Conservation (phyloP, 2,888 invertebrate species). For the Caenorhabditis drosophilae region DNA sequence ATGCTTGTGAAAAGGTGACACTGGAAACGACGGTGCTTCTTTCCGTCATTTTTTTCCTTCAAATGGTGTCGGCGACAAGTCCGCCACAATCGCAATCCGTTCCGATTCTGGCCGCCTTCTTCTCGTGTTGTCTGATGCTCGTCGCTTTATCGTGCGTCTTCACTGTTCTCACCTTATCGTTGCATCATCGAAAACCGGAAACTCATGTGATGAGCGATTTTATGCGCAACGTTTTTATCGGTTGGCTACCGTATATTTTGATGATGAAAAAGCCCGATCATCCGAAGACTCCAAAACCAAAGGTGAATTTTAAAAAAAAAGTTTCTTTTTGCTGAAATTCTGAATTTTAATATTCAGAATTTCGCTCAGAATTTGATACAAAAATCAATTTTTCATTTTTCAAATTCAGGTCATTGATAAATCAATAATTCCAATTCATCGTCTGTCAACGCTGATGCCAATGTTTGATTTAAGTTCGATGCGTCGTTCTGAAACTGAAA, state of each 20-base stretch:
- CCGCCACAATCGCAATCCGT: constrained; percentile 53
- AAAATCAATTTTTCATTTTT: neutral
- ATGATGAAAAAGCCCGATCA: constrained; percentile 51
- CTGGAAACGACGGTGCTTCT: constrained; percentile 54
- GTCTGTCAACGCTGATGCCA: constrained; percentile 43
- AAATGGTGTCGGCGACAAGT: constrained; percentile 54
- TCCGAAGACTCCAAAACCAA: constrained; percentile 50
- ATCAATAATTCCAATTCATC: constrained; percentile 44
- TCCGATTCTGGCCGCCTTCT: constrained; percentile 55
- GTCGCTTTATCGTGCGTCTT: constrained; percentile 55
- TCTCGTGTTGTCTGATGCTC: constrained; percentile 53
- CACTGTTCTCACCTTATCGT: constrained; percentile 47
- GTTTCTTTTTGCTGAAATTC: neutral
- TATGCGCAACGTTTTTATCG: constrained; percentile 53
- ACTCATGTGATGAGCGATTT: constrained; percentile 44
- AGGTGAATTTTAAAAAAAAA: constrained; percentile 12
- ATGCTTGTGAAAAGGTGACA: constrained; percentile 54
- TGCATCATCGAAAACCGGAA: constrained; percentile 46
- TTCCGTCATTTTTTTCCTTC: constrained; percentile 56
- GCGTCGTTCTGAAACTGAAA: constrained; percentile 22
- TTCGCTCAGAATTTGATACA: neutral
- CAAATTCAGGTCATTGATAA: constrained; percentile 36
- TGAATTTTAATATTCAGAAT: neutral
- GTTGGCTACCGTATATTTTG: constrained; percentile 48
- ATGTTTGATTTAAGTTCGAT: constrained; percentile 39